Percentiles rank a stretch among this genome's conserved stretches.
Conservation (phyloP, 2,888 invertebrate species). For the Idaea aversata region DNA sequence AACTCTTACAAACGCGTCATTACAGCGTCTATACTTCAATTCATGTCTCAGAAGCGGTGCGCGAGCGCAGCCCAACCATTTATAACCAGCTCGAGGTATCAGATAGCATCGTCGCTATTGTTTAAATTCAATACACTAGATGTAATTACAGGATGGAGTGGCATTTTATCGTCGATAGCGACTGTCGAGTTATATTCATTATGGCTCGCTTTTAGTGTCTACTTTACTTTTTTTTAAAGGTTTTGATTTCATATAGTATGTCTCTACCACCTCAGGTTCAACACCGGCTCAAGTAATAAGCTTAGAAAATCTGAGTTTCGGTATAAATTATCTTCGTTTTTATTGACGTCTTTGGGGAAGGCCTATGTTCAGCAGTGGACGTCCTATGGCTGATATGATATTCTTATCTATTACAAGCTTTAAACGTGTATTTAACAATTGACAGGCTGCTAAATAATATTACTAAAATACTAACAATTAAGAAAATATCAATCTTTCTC, state of each 20-base stretch:
- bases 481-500: not conserved
- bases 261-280: not conserved
- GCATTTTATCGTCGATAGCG: not conserved
- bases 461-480: not conserved
- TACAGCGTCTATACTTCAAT: not conserved
- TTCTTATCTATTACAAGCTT: too few relatives aligned
- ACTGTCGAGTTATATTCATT: not conserved
- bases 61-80: constrained; percentile 50
- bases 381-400: too few relatives aligned
- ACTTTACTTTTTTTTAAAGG: not conserved
- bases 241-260: not conserved
- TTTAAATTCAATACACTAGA: constrained; percentile 29
- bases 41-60: constrained; percentile 34
- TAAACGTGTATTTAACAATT: too few relatives aligned
- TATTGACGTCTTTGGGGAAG: too few relatives aligned
- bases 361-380: too few relatives aligned
- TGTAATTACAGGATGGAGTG: constrained; percentile 13
- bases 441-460: too few relatives aligned
- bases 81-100: constrained; percentile 42
- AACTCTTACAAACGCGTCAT: not conserved
- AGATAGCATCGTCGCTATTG: constrained; percentile 40
- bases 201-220: not conserved
- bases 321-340: too few relatives aligned
- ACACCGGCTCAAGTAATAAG: not conserved
- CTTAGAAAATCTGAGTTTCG: too few relatives aligned